Evolutionary conservation across 2,113 vertebrate species (phyloP), one percentile per base, ranked within the genome.

Genomic region (Alaudala cheleensis): DNA sequence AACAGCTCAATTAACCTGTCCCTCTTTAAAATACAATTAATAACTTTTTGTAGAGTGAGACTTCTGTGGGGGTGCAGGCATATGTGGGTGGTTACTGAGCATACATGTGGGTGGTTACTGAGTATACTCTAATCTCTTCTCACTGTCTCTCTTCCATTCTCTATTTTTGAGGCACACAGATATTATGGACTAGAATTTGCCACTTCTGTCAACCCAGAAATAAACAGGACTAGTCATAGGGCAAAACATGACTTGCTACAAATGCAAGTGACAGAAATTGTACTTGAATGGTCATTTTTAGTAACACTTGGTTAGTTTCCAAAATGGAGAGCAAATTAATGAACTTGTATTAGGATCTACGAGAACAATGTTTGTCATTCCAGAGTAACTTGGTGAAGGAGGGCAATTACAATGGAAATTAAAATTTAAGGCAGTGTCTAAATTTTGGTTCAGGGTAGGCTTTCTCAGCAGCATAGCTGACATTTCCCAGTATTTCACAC

Each of bases 211-310:
- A 88, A 64, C 24, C 23, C 74, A 95, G 84, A 93, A 91, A 97
- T 95, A 96, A 93, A 84, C 61, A 86, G 20, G 24, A 84, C 65
- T 86, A 91, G 86, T 92, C 93, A 95, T 51, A 92, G 91, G 89
- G 89, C 73, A 95, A 89, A 95, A 87, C 50, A 72, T 57, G 73
- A 84, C 61, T 91, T 92, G 34, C 29, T 86, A 42, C 72, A 80
- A 83, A 84, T 81, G 47, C 31, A 82, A 89, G 33, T 83, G 74
- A 88, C 73, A 85, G 34, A 74, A 95, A 77, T 23, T 47, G 17
- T 71, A 80, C 26, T 53, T 77, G 60, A 77, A 93, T 54, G 23
- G 44, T 88, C 2, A 60, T 83, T 92, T 95, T 93, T 66, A 79
- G 70, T 49, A 66, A 74, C 12, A 21, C 4, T 69, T 44, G 3